Conservation (phyloP, 2,113 vertebrate species). For the Oxyruncus cristatus region DNA sequence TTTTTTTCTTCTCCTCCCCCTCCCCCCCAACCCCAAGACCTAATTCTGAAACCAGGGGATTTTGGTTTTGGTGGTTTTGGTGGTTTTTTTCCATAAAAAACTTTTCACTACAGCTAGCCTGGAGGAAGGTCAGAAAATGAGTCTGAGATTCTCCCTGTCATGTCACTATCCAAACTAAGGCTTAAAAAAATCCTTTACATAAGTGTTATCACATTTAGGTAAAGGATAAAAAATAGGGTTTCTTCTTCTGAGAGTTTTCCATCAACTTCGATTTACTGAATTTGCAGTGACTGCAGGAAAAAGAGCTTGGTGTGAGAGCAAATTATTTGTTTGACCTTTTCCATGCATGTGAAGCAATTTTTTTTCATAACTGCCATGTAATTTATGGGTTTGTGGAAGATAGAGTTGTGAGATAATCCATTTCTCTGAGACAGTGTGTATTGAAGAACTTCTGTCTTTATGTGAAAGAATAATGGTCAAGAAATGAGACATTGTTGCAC, state of each 20-base stretch:
- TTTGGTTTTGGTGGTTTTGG: background rate
- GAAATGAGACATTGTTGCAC: background rate
- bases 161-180: background rate
- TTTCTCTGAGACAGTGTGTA: background rate
- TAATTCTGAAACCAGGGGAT: background rate
- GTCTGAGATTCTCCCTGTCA: background rate
- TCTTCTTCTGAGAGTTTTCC: background rate
- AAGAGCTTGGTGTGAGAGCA: background rate
- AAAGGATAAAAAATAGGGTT: background rate
- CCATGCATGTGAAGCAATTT: background rate
- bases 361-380: background rate
- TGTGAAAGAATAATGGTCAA: background rate
- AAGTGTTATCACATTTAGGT: background rate
- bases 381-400: background rate
- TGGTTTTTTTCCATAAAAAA: background rate
- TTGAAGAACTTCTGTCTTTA: background rate
- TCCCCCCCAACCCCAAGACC: accelerated
- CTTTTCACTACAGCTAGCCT: background rate
- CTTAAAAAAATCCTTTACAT: background rate
- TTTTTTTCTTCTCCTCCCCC: accelerated
- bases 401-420: background rate
- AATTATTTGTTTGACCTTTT: background rate
- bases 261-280: background rate
- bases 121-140: background rate
- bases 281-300: background rate